Evolutionary conservation across 2,888 invertebrate species (phyloP), one percentile per base, ranked within the genome.

Genomic region (Acrobasis repandana): DNA sequence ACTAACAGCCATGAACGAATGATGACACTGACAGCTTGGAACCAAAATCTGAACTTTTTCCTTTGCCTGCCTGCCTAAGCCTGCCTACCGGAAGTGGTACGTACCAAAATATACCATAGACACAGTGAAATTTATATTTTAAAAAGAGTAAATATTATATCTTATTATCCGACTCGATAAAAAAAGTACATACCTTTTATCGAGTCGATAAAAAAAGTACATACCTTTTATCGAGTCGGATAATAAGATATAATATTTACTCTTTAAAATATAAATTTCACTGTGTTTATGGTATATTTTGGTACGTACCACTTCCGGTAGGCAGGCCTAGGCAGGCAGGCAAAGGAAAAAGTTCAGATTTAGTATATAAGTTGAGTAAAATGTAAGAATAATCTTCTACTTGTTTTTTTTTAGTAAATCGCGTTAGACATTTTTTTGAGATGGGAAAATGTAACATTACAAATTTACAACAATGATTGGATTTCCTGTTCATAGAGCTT

Each of bases 321-420:
- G 28, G 28, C 28, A 28, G 28, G 28, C 28, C 4, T 6, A 1
- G 28, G 6, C 28, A 28, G 28, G 18, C 9, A 48, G 50, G 50
- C 50, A 50, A 50, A 50, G 50, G 50, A 50, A 50, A 50, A 43
- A 43, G 43, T 43, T 14, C 2, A 5, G n/a, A 43, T 43, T 14
- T 28, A n/a, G n/a, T n/a, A n/a, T n/a, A n/a, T n/a, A n/a, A n/a
- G n/a, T n/a, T n/a, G n/a, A n/a, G n/a, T n/a, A n/a, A n/a, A n/a
- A n/a, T n/a, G n/a, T n/a, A n/a, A n/a, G n/a, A n/a, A n/a, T n/a
- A n/a, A n/a, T n/a, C n/a, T n/a, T n/a, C n/a, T n/a, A n/a, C n/a
- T n/a, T n/a, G n/a, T n/a, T n/a, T n/a, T n/a, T n/a, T n/a, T n/a
- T n/a, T n/a, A n/a, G n/a, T n/a, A n/a, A n/a, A n/a, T n/a, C n/a